phyloP scores from a whole-genome alignment of 2,888 invertebrate genomes.

The Caradrina clavipalpis region DNA sequence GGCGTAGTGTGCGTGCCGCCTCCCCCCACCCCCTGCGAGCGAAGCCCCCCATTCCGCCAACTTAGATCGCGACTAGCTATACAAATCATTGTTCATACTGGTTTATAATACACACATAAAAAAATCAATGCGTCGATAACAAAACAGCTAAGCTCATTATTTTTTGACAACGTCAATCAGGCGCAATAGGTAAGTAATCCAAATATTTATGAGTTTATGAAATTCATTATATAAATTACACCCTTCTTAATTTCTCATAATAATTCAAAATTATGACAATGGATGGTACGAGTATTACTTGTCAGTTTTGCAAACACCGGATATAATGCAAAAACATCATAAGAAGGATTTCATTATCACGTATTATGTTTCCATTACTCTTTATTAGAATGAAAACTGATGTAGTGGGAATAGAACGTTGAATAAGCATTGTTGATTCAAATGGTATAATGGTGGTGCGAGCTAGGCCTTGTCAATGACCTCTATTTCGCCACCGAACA shows the following conservation, averaged over 20 bases:
- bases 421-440: conserved; percentile 70
- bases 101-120: conserved; percentile 65
- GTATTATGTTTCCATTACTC: conserved; percentile 65
- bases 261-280: conserved; percentile 56
- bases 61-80: conserved; percentile 82
- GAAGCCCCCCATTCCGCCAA: conserved; percentile 80
- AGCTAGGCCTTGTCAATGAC: conserved; percentile 89
- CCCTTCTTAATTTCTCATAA: conserved; percentile 40
- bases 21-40: conserved; percentile 63
- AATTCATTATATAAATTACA: conserved; percentile 55
- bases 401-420: conserved; percentile 63
- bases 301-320: conserved; percentile 61
- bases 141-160: conserved; percentile 62
- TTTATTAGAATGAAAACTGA: conserved; percentile 58
- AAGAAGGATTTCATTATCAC: conserved; percentile 58
- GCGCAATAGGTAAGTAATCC: conserved; percentile 55
- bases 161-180: conserved; percentile 67
- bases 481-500: conserved; percentile 86
- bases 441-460: conserved; percentile 78
- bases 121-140: conserved; percentile 60
- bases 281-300: conserved; percentile 35
- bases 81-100: conserved; percentile 71
- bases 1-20: conserved; percentile 80
- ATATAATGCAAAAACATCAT: conserved; percentile 57
- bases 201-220: conserved; percentile 67